Evolutionary conservation across 2,888 invertebrate genomes (phyloP).

Genomic region (Rugalucina vietnamica): DNA sequence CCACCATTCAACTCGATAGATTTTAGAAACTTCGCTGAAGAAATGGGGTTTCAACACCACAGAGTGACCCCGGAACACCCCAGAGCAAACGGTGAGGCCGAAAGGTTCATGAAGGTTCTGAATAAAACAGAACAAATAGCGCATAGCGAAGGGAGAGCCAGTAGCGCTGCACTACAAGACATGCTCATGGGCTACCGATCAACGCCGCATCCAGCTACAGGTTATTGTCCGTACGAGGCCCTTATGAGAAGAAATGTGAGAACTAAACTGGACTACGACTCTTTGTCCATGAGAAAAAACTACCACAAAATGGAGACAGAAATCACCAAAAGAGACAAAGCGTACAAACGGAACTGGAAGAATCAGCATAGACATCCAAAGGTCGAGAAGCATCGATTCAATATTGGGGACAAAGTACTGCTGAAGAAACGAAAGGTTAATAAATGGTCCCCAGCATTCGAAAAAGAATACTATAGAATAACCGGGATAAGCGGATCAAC

Average conservation of each 20-base stretch:
- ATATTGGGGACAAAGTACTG: no score
- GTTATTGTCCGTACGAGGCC: background rate
- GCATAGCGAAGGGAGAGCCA: background rate
- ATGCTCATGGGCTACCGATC: no score
- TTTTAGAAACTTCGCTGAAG: slow-evolving; percentile 16
- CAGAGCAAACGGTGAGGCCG: no score
- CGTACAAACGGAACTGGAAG: slow-evolving; percentile 29
- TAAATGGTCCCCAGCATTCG: no score
- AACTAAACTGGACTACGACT: slow-evolving; percentile 25
- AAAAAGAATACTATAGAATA: no score
- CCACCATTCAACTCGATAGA: no score
- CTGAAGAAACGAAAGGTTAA: no score
- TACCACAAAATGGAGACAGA: slow-evolving; percentile 1
- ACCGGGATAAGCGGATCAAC: no score
- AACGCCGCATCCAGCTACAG: slow-evolving; percentile 11
- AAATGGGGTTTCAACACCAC: slow-evolving; percentile 3
- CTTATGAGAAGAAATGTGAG: slow-evolving; percentile 13
- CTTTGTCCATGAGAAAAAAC: background rate
- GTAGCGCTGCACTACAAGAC: background rate
- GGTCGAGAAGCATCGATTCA: no score
- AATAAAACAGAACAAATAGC: slow-evolving; percentile 11
- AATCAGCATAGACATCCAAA: no score
- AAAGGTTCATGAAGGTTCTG: slow-evolving; percentile 24
- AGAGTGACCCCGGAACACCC: no score
- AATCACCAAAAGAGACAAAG: slow-evolving; percentile 19